A percentile compares a stretch with the other conserved stretches of the same genome.
phyloP scores from a whole-genome alignment of 2,113 vertebrate species.

The Ahaetulla prasina region DNA sequence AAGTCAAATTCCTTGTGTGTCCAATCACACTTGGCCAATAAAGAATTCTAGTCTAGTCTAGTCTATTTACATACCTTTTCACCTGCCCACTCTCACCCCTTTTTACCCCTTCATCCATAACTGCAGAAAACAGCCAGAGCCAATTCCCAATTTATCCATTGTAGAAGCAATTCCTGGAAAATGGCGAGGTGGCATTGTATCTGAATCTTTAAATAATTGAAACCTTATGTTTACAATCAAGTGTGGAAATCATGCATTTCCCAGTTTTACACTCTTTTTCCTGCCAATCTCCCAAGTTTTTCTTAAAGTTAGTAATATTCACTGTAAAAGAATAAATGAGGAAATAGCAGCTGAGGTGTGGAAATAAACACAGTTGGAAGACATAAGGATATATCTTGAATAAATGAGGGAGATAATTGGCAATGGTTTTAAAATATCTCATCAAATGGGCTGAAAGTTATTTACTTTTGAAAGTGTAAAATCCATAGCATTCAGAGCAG shows the following conservation, averaged over 20 bases:
- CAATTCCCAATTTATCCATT: background rate
- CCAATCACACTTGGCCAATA: no score
- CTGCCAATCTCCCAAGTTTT: background rate
- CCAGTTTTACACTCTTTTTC: background rate
- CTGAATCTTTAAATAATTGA: background rate
- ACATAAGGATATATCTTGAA: background rate
- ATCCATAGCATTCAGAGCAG: background rate
- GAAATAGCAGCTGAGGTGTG: background rate
- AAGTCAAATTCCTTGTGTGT: no score
- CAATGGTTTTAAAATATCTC: background rate
- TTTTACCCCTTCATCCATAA: background rate
- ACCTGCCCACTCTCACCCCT: background rate
- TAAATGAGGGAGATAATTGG: background rate
- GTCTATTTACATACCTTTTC: no score
- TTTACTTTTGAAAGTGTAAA: background rate
- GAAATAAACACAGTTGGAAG: background rate
- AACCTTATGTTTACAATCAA: background rate
- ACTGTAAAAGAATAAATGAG: background rate
- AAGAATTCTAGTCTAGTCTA: no score
- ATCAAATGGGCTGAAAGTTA: background rate
- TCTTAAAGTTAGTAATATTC: background rate
- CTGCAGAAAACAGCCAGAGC: background rate
- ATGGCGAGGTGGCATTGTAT: background rate
- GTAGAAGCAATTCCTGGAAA: background rate
- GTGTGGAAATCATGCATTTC: background rate